Conservation (phyloP, 2,113 vertebrate species). For the Prinia subflava region DNA sequence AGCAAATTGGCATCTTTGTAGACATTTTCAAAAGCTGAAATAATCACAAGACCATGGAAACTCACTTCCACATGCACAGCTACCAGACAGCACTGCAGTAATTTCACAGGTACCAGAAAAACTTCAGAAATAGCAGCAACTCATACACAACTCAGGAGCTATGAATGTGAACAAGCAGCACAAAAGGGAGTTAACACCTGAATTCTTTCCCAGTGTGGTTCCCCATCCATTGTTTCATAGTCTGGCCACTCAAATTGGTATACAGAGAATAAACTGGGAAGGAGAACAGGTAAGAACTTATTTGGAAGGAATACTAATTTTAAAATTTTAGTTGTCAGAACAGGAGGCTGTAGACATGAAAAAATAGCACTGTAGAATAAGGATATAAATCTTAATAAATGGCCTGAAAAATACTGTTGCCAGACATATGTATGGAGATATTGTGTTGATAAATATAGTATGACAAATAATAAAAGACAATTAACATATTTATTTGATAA, state of each 20-base stretch:
- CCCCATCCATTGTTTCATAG: background rate
- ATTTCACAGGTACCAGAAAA: background rate
- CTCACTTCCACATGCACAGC: background rate
- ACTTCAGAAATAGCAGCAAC: background rate
- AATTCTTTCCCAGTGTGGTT: background rate
- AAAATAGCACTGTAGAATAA: fast-evolving
- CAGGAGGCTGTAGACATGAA: background rate
- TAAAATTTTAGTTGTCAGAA: background rate
- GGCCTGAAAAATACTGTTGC: background rate
- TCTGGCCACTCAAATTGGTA: background rate
- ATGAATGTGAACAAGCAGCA: background rate
- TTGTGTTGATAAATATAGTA: background rate
- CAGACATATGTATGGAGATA: background rate
- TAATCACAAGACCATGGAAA: background rate
- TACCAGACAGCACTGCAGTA: background rate
- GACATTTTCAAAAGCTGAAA: background rate
- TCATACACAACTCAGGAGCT: background rate
- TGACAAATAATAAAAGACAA: background rate
- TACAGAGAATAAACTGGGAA: background rate
- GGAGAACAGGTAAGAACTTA: background rate
- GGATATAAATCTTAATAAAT: background rate
- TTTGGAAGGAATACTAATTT: background rate
- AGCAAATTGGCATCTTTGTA: background rate
- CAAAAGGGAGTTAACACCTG: background rate
- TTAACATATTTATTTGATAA: slow-evolving; percentile 21